These are phyloP conservation scores for Lottia gigantea DNA, from an alignment of 2,888 invertebrate species.

Conservation along the genomic window DNA sequence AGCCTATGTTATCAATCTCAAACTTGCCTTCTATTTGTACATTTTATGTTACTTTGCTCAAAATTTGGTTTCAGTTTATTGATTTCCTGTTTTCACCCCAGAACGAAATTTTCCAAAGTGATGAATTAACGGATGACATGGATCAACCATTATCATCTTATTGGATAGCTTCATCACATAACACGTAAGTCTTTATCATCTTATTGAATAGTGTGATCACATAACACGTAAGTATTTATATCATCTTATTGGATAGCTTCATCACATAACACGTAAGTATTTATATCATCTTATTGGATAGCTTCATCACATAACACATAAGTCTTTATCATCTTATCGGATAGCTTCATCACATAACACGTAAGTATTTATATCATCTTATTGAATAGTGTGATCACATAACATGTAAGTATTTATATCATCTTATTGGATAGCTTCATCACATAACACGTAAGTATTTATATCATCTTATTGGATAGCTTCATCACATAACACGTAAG, in stretches of 20 bases:
- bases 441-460: not conserved
- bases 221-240: conserved; percentile 62
- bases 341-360: conserved; percentile 81
- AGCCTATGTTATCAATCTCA: too few relatives aligned
- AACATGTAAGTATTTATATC: too few relatives aligned
- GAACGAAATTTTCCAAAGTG: conserved; percentile 88
- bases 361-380: too few relatives aligned
- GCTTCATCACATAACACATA: not conserved
- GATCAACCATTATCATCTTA: conserved; percentile 87
- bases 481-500: not conserved
- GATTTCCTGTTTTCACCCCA: conserved; percentile 93
- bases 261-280: not conserved
- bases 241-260: conserved; percentile 68
- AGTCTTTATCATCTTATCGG: too few relatives aligned
- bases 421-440: not conserved
- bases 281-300: not conserved
- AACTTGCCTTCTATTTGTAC: too few relatives aligned
- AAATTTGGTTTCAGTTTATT: conserved; percentile 76
- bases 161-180: conserved; percentile 97
- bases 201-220: too few relatives aligned
- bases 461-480: conserved; percentile 71
- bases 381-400: not conserved
- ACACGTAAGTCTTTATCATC: conserved; percentile 78
- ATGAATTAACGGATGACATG: conserved; percentile 88
- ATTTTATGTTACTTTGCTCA: too few relatives aligned